Conservation (phyloP, 2,797 vertebrate genomes). For the Ficedula albicollis region DNA sequence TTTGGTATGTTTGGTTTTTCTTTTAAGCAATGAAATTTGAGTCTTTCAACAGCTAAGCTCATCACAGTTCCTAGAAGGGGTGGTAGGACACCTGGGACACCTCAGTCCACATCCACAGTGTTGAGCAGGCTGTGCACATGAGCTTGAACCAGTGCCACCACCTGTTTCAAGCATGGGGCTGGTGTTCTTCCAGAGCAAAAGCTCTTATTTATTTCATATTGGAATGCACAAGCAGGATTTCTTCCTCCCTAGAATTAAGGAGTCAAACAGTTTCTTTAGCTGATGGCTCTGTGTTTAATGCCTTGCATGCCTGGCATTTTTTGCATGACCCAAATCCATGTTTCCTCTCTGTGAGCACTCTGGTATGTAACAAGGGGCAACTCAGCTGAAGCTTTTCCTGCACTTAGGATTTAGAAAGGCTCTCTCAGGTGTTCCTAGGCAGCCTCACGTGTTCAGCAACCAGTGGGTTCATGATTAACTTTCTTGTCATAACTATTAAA, state of each 20-base stretch:
- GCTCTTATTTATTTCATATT: background rate
- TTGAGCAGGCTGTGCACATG: background rate
- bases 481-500: background rate
- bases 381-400: background rate
- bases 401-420: background rate
- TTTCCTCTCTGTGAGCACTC: background rate
- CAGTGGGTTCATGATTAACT: background rate
- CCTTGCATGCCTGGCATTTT: background rate
- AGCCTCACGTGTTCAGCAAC: background rate
- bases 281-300: background rate
- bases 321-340: background rate
- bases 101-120: rapidly evolving
- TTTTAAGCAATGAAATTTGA: background rate
- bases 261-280: background rate
- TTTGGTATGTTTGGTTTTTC: background rate
- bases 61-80: background rate
- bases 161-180: background rate
- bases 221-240: background rate
- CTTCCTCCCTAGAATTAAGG: background rate
- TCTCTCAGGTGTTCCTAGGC: background rate
- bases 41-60: background rate
- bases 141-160: background rate
- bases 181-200: background rate
- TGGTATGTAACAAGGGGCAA: background rate
- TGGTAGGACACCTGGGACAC: background rate